Evolutionary conservation across 2,888 invertebrate genomes (phyloP).

Genomic region (Dicycla oo): DNA sequence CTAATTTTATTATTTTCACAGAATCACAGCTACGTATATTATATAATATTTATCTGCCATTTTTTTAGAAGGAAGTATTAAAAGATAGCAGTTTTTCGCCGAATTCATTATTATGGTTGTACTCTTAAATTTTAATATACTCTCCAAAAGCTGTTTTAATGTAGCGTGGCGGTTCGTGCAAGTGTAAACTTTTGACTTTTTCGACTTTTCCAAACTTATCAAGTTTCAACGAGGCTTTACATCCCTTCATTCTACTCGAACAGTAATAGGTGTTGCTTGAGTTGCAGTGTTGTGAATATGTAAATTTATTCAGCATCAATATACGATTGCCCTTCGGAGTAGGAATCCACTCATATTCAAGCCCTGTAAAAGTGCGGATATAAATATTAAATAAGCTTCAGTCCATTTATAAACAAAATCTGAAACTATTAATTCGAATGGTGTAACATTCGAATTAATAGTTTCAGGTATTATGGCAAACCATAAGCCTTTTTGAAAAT

Average conservation of each 20-base stretch:
- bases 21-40: too few relatives aligned
- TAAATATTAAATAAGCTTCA: not conserved
- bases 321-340: conserved; percentile 14
- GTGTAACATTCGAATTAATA: too few relatives aligned
- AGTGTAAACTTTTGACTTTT: conserved; percentile 10
- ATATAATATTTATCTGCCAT: too few relatives aligned
- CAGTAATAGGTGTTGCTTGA: conserved; percentile 2
- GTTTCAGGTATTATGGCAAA: too few relatives aligned
- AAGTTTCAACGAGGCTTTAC: conserved; percentile 21
- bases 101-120: too few relatives aligned
- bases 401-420: too few relatives aligned
- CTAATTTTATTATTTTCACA: too few relatives aligned
- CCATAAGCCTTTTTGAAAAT: too few relatives aligned
- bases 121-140: conserved; percentile 12
- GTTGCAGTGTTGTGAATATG: conserved; percentile 31
- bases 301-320: conserved; percentile 21
- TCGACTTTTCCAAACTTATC: conserved; percentile 13
- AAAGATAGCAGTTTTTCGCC: too few relatives aligned
- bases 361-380: conserved; percentile 4
- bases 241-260: conserved; percentile 12
- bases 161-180: conserved; percentile 18
- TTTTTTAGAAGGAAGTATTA: too few relatives aligned
- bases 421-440: too few relatives aligned
- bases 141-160: conserved; percentile 5
- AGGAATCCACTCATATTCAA: conserved; percentile 14